Conservation (phyloP, 37 sponge, comb jelly and placozoan species). For the Theonella swinhoei region DNA sequence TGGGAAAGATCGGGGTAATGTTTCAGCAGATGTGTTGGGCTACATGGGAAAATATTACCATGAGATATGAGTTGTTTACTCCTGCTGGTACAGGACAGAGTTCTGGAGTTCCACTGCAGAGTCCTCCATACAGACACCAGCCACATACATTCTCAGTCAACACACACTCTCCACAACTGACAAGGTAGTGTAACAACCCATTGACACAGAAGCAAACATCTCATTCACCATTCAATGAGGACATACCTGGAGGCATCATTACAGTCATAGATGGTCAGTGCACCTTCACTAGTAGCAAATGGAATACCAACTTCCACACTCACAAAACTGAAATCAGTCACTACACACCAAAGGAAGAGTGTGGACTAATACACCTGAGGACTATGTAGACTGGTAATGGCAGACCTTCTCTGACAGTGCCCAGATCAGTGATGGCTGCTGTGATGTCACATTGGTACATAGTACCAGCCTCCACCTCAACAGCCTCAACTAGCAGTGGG, state of each 20-base stretch:
- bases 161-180: constrained; percentile 47
- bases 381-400: background rate
- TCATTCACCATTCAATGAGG: too few species aligned
- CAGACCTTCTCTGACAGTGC: constrained; percentile 1
- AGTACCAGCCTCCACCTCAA: constrained; percentile 5
- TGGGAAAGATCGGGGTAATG: too few species aligned
- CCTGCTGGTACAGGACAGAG: background rate
- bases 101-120: constrained; percentile 45
- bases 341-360: constrained; percentile 3
- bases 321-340: constrained; percentile 39
- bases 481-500: constrained; percentile 8
- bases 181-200: too few species aligned
- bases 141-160: constrained; percentile 41
- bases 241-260: constrained; percentile 5
- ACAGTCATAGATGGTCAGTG: constrained; percentile 29
- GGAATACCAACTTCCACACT: constrained; percentile 21
- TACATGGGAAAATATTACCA: too few species aligned
- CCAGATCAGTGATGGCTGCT: background rate
- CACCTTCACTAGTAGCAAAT: constrained; percentile 20
- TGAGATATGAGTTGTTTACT: background rate
- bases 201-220: too few species aligned
- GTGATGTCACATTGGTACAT: constrained; percentile 33
- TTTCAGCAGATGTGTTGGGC: too few species aligned
- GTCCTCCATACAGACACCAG: constrained; percentile 37
- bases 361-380: background rate